These are phyloP conservation scores for Elysia crispata DNA, from an alignment of 2,888 invertebrate genomes.

Conservation along the genomic window DNA sequence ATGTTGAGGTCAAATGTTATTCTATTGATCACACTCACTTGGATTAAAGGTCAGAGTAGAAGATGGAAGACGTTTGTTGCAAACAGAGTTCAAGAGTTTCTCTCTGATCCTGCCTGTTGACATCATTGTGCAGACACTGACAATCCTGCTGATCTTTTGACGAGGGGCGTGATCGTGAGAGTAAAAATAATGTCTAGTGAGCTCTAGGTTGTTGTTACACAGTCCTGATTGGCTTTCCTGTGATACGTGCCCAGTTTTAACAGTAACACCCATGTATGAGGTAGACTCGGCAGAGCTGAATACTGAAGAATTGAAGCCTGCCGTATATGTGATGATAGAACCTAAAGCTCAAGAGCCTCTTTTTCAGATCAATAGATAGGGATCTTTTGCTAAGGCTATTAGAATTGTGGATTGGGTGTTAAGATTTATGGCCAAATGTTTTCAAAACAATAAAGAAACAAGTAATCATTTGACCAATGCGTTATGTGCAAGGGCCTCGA, in stretches of 20 bases:
- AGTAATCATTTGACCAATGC: background rate
- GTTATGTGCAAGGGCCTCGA: background rate
- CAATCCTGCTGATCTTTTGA: background rate
- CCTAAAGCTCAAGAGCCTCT: too few species aligned
- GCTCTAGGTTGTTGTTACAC: background rate
- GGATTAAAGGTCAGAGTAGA: background rate
- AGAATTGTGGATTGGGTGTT: background rate
- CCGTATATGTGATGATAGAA: too few species aligned
- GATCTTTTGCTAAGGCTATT: background rate
- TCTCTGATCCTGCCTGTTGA: background rate
- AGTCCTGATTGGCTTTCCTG: too few species aligned
- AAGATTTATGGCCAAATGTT: background rate
- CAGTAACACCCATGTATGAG: too few species aligned
- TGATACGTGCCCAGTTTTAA: too few species aligned
- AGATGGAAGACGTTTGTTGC: conserved; percentile 4
- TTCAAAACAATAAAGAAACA: background rate
- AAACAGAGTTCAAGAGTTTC: background rate
- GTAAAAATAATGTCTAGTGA: background rate
- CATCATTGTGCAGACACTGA: background rate
- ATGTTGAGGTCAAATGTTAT: background rate
- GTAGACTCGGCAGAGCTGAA: too few species aligned
- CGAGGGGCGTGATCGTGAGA: background rate
- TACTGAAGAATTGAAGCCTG: too few species aligned
- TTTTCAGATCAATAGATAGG: background rate
- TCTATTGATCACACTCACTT: background rate